Evolutionary conservation across 2,113 vertebrate genomes (phyloP), one percentile per base, ranked within the genome.

Genomic region (Ochotona curzoniae): DNA sequence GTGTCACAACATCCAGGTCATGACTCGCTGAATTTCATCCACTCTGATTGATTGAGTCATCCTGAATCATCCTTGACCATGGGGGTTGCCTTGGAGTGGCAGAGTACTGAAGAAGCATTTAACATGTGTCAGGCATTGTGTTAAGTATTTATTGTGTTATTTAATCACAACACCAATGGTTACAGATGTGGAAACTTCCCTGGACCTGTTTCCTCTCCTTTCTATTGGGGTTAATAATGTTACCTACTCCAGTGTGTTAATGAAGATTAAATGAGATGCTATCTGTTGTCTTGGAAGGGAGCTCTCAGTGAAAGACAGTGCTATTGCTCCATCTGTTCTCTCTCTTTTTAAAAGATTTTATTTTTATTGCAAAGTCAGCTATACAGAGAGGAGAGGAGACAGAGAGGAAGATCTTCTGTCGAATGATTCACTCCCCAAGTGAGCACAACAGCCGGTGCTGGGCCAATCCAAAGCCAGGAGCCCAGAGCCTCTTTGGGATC

Each of bases 11-110:
- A 54, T 17, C 54, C 54, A 57, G 13, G 13, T 15, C 14, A 7
- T 54, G 51, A 54, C 51, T 97, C 96, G 96, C 93, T 96, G 70
- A 96, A 89, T 97, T 96, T 98, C 97, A 95, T 95, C 97, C 97
- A 94, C 95, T 97, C 98, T 73, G 87, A 1, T 70, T 91, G 63
- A 94, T 81, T n/a, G n/a, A n/a, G n/a, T n/a, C n/a, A n/a, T n/a
- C n/a, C n/a, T 89, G 87, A 92, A 95, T 91, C 49, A 69, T 94
- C 54, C 26, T 94, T 93, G 88, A 95, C 92, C 86, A 79, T 75
- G 79, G 18, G 87, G 76, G 75, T 26, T 95, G 71, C 49, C n/a
- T 91, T 74, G 32, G 25, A 95, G 64, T 85, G 38, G 75, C 60
- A 38, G 87, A 79, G 26, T 35, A 76, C 54, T 54, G 49, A 80